These are phyloP conservation scores for Saccostrea glomerata DNA, from an alignment of 1,140 invertebrate species.

Conservation along the genomic window DNA sequence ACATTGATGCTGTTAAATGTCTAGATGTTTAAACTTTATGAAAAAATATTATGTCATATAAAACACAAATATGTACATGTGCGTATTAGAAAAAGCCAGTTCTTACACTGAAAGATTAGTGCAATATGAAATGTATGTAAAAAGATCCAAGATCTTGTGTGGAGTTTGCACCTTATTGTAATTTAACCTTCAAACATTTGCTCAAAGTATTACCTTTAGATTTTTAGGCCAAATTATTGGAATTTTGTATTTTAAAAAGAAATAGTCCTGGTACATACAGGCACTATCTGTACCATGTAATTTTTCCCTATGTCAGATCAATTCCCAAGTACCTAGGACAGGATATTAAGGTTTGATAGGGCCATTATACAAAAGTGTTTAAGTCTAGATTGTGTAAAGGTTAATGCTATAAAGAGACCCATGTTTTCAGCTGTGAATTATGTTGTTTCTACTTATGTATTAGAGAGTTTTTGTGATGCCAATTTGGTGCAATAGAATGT, in stretches of 20 bases:
- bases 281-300: too few species aligned
- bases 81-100: not conserved
- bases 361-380: not conserved
- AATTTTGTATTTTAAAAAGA: too few species aligned
- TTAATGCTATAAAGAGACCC: not conserved
- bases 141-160: not conserved
- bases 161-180: not conserved
- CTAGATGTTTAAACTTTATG: not conserved
- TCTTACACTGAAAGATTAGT: not conserved
- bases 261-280: too few species aligned
- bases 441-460: conserved; percentile 9
- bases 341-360: too few species aligned
- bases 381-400: not conserved
- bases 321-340: too few species aligned
- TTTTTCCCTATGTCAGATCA: too few species aligned
- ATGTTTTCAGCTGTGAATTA: not conserved
- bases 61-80: not conserved
- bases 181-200: not conserved
- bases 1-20: too few species aligned
- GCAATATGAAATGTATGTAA: not conserved
- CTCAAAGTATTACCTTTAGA: conserved; percentile 1
- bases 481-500: conserved; percentile 34
- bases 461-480: conserved; percentile 32
- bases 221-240: not conserved
- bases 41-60: not conserved